phyloP scores from a whole-genome alignment of 1,140 invertebrate genomes.

The Calliphora vicina region DNA sequence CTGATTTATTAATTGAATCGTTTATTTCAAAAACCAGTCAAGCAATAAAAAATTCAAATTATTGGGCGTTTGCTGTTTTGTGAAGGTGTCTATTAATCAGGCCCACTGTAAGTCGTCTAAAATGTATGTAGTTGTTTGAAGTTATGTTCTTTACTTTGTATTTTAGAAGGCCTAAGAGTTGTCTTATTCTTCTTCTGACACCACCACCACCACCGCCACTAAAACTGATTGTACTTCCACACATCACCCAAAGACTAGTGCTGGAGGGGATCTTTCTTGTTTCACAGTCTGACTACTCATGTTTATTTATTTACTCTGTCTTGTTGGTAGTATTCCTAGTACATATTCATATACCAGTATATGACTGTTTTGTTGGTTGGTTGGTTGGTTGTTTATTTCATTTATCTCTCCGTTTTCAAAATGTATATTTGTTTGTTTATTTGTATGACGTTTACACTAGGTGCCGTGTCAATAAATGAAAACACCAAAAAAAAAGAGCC shows the following conservation, averaged over 20 bases:
- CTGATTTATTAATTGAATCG: no score
- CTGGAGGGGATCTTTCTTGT: background rate
- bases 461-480: constrained; percentile 5
- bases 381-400: background rate
- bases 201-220: no score
- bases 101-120: no score
- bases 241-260: background rate
- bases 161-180: background rate
- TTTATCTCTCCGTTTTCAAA: background rate
- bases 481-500: background rate
- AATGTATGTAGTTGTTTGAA: no score
- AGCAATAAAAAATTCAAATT: no score
- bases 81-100: no score
- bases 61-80: no score
- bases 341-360: background rate
- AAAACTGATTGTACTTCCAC: background rate
- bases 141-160: background rate
- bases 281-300: background rate
- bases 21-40: no score
- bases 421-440: background rate
- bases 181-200: background rate
- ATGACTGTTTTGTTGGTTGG: background rate
- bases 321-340: background rate
- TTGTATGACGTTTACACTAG: no score
- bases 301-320: background rate